Percentiles rank a stretch among this genome's conserved stretches.
These are phyloP conservation scores for Drosophila nr. perissopoda DNA, from an alignment of 2,888 invertebrate species.

Conservation along the genomic window DNA sequence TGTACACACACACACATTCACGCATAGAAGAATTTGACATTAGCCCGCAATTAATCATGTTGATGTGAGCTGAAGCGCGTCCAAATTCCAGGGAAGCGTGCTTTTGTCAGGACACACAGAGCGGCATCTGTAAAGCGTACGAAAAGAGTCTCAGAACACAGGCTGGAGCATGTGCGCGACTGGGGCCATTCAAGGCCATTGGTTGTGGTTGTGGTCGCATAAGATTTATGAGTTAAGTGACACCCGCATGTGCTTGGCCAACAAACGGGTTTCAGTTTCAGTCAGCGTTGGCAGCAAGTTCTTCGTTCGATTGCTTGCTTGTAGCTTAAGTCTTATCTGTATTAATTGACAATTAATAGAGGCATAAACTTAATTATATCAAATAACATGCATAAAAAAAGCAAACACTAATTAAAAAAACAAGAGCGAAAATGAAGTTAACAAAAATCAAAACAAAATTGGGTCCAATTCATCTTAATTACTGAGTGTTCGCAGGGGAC, in stretches of 20 bases:
- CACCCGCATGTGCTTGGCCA: slow-evolving; percentile 69
- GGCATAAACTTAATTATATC: slow-evolving; percentile 65
- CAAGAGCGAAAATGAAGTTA: background rate
- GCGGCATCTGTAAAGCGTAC: slow-evolving; percentile 36
- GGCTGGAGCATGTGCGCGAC: slow-evolving; percentile 31
- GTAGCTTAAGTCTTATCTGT: slow-evolving; percentile 64
- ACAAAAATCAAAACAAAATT: slow-evolving; percentile 9
- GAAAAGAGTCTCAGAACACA: background rate
- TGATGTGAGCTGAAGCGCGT: slow-evolving; percentile 42
- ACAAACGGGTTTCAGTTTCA: slow-evolving; percentile 65
- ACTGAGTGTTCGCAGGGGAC: slow-evolving; percentile 4
- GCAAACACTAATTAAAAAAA: slow-evolving; percentile 12
- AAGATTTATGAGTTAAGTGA: slow-evolving; percentile 77
- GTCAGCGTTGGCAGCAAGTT: slow-evolving; percentile 53
- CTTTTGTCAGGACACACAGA: slow-evolving; percentile 60
- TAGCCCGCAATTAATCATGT: slow-evolving; percentile 68
- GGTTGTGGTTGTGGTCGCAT: slow-evolving; percentile 32
- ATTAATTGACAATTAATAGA: slow-evolving; percentile 73
- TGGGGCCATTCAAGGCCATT: slow-evolving; percentile 49
- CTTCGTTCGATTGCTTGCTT: slow-evolving; percentile 40
- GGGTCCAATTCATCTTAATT: slow-evolving; percentile 54
- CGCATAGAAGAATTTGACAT: slow-evolving; percentile 49
- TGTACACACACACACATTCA: background rate
- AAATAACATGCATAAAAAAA: slow-evolving; percentile 44
- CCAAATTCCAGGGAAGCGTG: slow-evolving; percentile 54